phyloP scores from a whole-genome alignment of 2,113 vertebrate species.

The Centropristis striata region DNA sequence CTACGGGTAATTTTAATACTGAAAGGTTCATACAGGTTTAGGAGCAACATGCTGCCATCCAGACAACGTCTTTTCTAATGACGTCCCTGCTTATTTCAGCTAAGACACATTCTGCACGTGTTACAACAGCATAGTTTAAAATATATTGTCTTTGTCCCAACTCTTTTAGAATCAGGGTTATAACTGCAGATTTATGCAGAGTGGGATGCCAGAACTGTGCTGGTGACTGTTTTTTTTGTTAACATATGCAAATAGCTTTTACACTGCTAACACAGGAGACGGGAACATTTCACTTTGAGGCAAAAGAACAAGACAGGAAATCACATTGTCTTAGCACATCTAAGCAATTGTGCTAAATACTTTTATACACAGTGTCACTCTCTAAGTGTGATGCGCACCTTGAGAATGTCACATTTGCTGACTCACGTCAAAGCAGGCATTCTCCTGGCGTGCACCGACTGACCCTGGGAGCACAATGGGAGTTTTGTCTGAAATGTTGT shows the following conservation, averaged over 20 bases:
- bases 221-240: not conserved
- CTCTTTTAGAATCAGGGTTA: too few relatives aligned
- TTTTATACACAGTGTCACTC: not conserved
- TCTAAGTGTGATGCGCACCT: conserved; percentile 1
- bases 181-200: too few relatives aligned
- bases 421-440: conserved; percentile 14
- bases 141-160: too few relatives aligned
- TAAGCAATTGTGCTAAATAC: not conserved
- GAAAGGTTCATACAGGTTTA: too few relatives aligned
- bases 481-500: conserved; percentile 61
- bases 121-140: too few relatives aligned
- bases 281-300: not conserved
- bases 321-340: not conserved
- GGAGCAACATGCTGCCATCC: too few relatives aligned
- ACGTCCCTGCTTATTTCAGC: too few relatives aligned
- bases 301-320: not conserved
- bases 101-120: too few relatives aligned
- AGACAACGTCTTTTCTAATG: too few relatives aligned
- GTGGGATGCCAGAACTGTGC: not conserved
- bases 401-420: conserved; percentile 27
- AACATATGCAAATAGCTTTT: conserved; percentile 39
- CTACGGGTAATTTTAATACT: too few relatives aligned
- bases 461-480: conserved; percentile 53
- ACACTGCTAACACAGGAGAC: conserved; percentile 8
- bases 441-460: not conserved